Evolutionary conservation across 2,113 vertebrate genomes (phyloP).

Genomic region (Ptychochromis oligacanthus): DNA sequence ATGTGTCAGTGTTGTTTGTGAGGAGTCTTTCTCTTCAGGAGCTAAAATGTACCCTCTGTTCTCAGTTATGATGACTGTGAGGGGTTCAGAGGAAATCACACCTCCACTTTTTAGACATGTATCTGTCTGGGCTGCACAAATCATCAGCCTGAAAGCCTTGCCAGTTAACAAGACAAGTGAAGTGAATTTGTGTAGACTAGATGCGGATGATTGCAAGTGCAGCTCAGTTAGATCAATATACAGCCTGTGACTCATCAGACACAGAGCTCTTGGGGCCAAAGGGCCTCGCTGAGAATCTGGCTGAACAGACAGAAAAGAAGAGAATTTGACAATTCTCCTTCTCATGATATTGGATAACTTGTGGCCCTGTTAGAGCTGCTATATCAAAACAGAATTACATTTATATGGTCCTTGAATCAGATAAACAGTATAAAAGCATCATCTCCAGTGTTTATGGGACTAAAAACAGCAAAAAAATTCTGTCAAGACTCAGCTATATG

Average conservation of each 20-base stretch:
- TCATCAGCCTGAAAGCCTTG: background rate
- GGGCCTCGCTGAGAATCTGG: background rate
- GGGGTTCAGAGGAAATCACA: background rate
- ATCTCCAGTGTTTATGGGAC: background rate
- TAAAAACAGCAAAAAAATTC: too few relatives aligned
- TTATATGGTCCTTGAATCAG: background rate
- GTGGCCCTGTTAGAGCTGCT: background rate
- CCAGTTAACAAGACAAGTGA: background rate
- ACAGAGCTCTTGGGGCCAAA: background rate
- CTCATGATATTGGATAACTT: background rate
- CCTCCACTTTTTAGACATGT: background rate
- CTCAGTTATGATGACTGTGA: background rate
- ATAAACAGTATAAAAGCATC: background rate
- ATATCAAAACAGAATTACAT: background rate
- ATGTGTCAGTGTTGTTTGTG: background rate
- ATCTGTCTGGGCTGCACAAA: background rate
- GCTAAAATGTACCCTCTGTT: background rate
- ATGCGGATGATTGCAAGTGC: background rate
- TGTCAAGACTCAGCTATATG: too few relatives aligned
- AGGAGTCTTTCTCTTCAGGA: background rate
- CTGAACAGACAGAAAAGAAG: background rate
- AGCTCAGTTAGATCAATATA: background rate
- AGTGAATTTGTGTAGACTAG: background rate
- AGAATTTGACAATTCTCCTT: background rate
- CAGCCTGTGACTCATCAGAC: slow-evolving; percentile 6